Evolutionary conservation across 2,113 vertebrate species (phyloP).

Genomic region (Mungos mungo): DNA sequence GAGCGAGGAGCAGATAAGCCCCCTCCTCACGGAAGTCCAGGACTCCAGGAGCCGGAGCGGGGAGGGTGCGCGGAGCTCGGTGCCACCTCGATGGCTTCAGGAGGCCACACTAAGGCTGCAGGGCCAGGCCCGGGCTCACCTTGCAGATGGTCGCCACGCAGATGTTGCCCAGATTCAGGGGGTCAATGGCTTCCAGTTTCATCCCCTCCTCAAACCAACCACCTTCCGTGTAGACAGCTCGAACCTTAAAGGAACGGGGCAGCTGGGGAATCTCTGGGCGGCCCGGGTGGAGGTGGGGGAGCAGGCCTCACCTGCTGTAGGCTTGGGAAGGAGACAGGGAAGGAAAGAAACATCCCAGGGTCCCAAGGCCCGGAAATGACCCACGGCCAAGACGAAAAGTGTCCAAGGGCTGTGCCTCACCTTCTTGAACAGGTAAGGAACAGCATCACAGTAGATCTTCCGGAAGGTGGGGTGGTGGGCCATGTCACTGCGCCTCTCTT

Average conservation of each 20-base stretch:
- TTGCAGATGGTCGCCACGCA: constrained; percentile 97
- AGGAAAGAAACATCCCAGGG: neutral
- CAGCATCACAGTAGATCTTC: constrained; percentile 88
- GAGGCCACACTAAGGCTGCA: fast-evolving
- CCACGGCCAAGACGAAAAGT: fast-evolving
- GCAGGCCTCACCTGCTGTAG: neutral
- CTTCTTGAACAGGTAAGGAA: constrained; percentile 91
- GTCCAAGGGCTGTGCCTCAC: constrained; percentile 66
- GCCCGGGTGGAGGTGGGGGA: neutral
- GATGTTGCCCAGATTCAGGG: constrained; percentile 95
- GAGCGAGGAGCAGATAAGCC: neutral
- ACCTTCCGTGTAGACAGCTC: constrained; percentile 92
- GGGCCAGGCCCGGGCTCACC: constrained; percentile 82
- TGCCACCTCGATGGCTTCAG: fast-evolving
- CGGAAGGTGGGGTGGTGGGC: constrained; percentile 88
- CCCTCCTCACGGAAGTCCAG: fast-evolving
- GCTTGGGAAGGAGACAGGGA: neutral
- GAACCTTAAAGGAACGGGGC: constrained; percentile 75
- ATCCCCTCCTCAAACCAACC: constrained; percentile 94
- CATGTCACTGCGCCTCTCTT: constrained; percentile 86
- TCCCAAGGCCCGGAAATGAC: neutral
- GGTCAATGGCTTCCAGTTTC: constrained; percentile 98
- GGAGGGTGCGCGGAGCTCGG: neutral
- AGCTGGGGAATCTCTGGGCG: neutral
- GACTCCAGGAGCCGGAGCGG: neutral